Base-by-base conservation (phyloP, 1,140 invertebrate species). In the Lasioglossum baleicum region DNA sequence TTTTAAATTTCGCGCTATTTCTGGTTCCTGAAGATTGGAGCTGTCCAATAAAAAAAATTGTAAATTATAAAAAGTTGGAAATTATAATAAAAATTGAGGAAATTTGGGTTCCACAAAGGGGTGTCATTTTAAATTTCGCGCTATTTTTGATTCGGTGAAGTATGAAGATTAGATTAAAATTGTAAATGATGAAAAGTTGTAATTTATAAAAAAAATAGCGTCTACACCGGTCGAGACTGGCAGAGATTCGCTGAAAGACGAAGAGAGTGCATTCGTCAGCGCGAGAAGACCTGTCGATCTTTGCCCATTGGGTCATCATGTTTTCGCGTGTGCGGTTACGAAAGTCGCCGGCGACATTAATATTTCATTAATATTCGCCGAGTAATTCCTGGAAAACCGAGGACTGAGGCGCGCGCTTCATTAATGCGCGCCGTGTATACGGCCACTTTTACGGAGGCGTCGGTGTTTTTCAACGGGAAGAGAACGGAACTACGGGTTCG, bases 311-410 rank as follows among this genome's bases (percentile, higher is more conserved):
- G 76, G 48, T 79, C 76, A 72, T 56, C 76, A 69, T 79, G 76
- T 79, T 79, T 79, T 79, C 69, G 76, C 76, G 69, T 70, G 26
- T 66, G 35, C 75, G 75, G 56, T 72, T 79, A 79, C 76, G 76
- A 79, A 79, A 79, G 60, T 61, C 63, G 75, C 15, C 35, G 60
- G n/a, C 68, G 58, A 65, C 76, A 79, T 79, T 79, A 79, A 79
- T 79, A 79, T 79, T 72, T 79, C 76, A 79, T 79, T 79, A 79
- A 79, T 79, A 79, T 72, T 79, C 69, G 56, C 56, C 42, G 42
- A 15, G 44, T 35, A 35, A 73, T 79, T 65, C 76, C 42, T 65
- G 76, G 76, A 79, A 79, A 73, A 64, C 22, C 76, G 69, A 17
- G 35, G 58, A 48, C 26, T 67, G 44, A 51, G 31, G 31, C 13